phyloP scores from a whole-genome alignment of 1,140 invertebrate genomes.

The Pogonomyrmex californicus region DNA sequence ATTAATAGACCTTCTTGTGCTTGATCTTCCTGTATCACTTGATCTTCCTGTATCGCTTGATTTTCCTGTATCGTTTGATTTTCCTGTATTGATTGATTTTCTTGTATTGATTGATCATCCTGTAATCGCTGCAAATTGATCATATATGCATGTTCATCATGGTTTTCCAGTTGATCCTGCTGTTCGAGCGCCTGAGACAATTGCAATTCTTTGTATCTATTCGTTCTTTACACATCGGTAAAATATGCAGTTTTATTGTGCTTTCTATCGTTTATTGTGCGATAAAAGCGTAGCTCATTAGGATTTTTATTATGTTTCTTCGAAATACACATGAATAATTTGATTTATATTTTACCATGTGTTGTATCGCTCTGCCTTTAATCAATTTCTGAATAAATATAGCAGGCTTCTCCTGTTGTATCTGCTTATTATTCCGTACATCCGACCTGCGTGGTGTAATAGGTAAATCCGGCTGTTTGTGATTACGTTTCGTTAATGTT shows the following conservation, averaged over 20 bases:
- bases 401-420: slow-evolving; percentile 87
- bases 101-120: slow-evolving; percentile 78
- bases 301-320: neutral
- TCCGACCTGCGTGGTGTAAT: slow-evolving; percentile 86
- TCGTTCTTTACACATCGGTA: slow-evolving; percentile 90
- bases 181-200: slow-evolving; percentile 89
- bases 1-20: no score
- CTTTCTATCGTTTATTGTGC: neutral
- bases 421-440: slow-evolving; percentile 76
- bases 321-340: neutral
- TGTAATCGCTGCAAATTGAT: slow-evolving; percentile 84
- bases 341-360: slow-evolving; percentile 87
- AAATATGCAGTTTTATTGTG: slow-evolving; percentile 50
- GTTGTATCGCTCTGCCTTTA: slow-evolving; percentile 90
- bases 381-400: slow-evolving; percentile 90
- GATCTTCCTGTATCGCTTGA: no score
- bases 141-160: slow-evolving; percentile 85
- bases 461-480: slow-evolving; percentile 84
- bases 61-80: slow-evolving; percentile 51
- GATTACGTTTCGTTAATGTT: slow-evolving; percentile 71
- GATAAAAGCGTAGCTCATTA: neutral
- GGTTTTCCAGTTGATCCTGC: slow-evolving; percentile 83
- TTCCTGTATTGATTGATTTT: slow-evolving; percentile 84
- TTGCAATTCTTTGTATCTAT: slow-evolving; percentile 89
- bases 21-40: no score